Percentiles rank a stretch among this genome's conserved stretches.
Conservation (phyloP, 2,888 invertebrate genomes). For the Hyalella azteca region DNA sequence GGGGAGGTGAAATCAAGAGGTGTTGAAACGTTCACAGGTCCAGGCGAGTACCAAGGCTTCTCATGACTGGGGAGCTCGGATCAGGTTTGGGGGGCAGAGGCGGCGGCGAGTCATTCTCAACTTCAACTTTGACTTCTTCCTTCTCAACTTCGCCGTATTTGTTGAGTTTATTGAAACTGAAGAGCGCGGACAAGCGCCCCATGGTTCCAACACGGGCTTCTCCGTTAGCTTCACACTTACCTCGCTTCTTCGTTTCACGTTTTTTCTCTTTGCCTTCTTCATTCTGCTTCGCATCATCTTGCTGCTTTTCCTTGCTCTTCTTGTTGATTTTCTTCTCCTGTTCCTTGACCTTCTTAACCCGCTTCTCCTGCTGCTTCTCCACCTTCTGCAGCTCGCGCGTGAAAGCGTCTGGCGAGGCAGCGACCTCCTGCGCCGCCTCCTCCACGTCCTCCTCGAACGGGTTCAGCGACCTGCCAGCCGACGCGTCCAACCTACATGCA, state of each 20-base stretch:
- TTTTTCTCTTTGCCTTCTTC: slow-evolving; percentile 11
- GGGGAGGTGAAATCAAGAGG: no score
- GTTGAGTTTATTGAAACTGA: slow-evolving; percentile 54
- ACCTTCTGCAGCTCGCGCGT: slow-evolving; percentile 40
- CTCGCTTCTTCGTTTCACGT: slow-evolving; percentile 8
- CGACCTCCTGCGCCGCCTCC: slow-evolving; percentile 35
- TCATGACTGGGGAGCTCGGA: slow-evolving; percentile 55
- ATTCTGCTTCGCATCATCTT: slow-evolving; percentile 13
- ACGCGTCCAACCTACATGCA: no score
- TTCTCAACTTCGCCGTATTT: slow-evolving; percentile 26
- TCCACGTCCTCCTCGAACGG: slow-evolving; percentile 45
- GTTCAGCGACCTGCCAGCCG: background rate
- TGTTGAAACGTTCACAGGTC: slow-evolving; percentile 46
- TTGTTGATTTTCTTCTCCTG: slow-evolving; percentile 39
- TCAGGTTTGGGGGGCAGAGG: slow-evolving; percentile 55
- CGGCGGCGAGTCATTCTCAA: slow-evolving; percentile 43
- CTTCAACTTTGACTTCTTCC: no score
- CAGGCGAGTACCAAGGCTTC: slow-evolving; percentile 51
- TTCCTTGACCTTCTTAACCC: slow-evolving; percentile 42
- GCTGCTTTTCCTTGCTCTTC: slow-evolving; percentile 8
- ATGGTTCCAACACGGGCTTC: slow-evolving; percentile 52
- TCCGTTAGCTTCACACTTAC: background rate
- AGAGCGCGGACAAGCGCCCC: slow-evolving; percentile 50
- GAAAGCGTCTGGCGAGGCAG: slow-evolving; percentile 1
- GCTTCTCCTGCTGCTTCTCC: slow-evolving; percentile 37